Base-by-base conservation (phyloP, 2,113 vertebrate genomes). In the Amazona vittata region DNA sequence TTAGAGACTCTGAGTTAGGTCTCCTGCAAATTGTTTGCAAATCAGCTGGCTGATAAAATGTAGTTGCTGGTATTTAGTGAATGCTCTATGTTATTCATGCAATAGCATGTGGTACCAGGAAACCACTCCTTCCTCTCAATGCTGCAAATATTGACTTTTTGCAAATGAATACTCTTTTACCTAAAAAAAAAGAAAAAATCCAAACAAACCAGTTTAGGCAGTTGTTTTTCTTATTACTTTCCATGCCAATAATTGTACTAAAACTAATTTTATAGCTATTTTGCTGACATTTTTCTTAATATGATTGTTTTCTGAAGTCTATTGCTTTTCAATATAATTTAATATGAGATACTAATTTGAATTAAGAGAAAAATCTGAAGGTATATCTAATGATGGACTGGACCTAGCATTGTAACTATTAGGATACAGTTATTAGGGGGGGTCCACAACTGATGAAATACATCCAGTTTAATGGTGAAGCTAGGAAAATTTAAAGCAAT, bases 361-460 rank as follows among this genome's bases (percentile, higher is more conserved):
- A 81, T 67, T 47, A 62, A n/a, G 87, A 52, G n/a, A 84, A 16
- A 63, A 59, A 22, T 89, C 89, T 57, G 6, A 78, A 93, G 25
- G 14, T 49, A 15, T 55, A 5, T 75, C 7, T 11, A n/a, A 3
- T 70, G 43, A 37, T 53, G 69, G 25, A 63, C 50, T 46, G 37
- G 55, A 75, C 12, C 12, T 74, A 17, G 11, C 1, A 1, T 43
- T 74, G 29, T 62, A 43, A 15, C 12, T 53, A 8, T 33, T 22
- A 21, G 19, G 25, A 53, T 62, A 46, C 4, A 52, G 12, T 18
- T 76, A 47, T 39, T 47, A 62, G 35, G 46, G 4, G 2, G 21
- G 2, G 17, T 59, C 25, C 2, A 1, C 1, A 4, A 21, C 3
- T n/a, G 11, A 39, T 71, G 9, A 82, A 79, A 44, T 33, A 28